phyloP scores from a whole-genome alignment of 2,888 invertebrate species.

The Meiosimyza platycephala region DNA sequence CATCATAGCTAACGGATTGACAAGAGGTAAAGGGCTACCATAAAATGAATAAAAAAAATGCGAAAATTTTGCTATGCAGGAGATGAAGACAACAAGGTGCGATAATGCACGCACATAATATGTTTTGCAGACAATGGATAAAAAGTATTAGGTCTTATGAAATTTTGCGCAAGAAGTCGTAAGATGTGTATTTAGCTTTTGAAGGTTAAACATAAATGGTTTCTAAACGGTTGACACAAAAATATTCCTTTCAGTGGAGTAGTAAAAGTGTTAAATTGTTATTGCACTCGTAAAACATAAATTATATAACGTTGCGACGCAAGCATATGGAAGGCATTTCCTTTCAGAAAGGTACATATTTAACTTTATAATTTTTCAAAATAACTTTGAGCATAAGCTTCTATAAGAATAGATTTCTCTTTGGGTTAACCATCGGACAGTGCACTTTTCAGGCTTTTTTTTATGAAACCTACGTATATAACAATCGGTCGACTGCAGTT shows the following conservation, averaged over 20 bases:
- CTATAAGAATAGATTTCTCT: too few species aligned
- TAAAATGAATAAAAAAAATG: constrained; percentile 14
- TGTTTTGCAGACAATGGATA: neutral
- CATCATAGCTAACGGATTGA: constrained; percentile 57
- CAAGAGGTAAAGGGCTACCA: constrained; percentile 54
- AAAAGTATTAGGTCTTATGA: constrained; percentile 51
- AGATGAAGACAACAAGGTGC: too few species aligned
- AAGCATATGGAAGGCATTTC: too few species aligned
- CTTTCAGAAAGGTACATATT: too few species aligned
- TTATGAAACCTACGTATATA: too few species aligned
- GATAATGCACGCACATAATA: too few species aligned
- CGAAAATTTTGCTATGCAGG: constrained; percentile 37
- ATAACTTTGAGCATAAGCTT: too few species aligned
- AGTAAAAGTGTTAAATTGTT: constrained; percentile 22
- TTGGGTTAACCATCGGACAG: too few species aligned
- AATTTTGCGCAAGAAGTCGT: constrained; percentile 57
- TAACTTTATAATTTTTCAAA: too few species aligned
- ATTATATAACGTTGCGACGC: too few species aligned
- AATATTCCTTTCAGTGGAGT: neutral
- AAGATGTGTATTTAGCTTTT: constrained; percentile 15
- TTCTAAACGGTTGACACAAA: constrained; percentile 5
- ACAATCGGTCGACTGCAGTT: too few species aligned
- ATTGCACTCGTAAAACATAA: neutral
- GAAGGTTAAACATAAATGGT: constrained; percentile 35
- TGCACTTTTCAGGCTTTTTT: too few species aligned